phyloP scores from a whole-genome alignment of 2,888 invertebrate genomes.

The Zelleria hepariella region DNA sequence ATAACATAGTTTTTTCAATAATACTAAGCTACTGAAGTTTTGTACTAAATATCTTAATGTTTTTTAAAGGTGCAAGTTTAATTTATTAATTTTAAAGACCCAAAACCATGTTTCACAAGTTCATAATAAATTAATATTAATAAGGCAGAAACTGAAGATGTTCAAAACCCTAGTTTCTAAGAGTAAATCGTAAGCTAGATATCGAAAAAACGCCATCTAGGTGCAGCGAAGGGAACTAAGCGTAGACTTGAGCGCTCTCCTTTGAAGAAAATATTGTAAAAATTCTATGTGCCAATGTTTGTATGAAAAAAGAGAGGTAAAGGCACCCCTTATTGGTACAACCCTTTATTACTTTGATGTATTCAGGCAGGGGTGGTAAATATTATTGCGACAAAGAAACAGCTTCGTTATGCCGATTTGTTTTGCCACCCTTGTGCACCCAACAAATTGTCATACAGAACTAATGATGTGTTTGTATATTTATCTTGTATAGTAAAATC shows the following conservation, averaged over 20 bases:
- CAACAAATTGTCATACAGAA: constrained; percentile 52
- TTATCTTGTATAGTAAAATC: constrained; percentile 45
- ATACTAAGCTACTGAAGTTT: no score
- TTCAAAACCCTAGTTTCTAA: constrained; percentile 59
- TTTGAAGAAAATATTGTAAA: background rate
- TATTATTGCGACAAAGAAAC: constrained; percentile 56
- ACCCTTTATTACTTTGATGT: constrained; percentile 70
- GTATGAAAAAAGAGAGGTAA: constrained; percentile 60
- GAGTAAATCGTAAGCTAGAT: constrained; percentile 33
- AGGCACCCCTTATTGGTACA: constrained; percentile 50
- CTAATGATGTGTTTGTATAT: constrained; percentile 53
- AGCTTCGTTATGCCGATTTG: constrained; percentile 63
- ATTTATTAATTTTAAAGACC: background rate
- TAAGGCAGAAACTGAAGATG: constrained; percentile 64
- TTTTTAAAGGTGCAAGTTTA: background rate
- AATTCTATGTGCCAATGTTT: constrained; percentile 66
- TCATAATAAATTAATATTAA: constrained; percentile 17
- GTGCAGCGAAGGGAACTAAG: constrained; percentile 25
- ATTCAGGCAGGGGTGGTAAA: constrained; percentile 60
- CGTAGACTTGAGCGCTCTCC: background rate
- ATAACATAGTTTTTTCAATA: no score
- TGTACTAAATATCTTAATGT: background rate
- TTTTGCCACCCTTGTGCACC: constrained; percentile 42
- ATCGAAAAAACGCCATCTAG: constrained; percentile 55
- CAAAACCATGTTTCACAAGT: constrained; percentile 3